Percentiles rank a stretch among this genome's conserved stretches.
These are phyloP conservation scores for Bursaphelenchus okinawaensis DNA, from an alignment of 2,888 invertebrate genomes.

Conservation along the genomic window DNA sequence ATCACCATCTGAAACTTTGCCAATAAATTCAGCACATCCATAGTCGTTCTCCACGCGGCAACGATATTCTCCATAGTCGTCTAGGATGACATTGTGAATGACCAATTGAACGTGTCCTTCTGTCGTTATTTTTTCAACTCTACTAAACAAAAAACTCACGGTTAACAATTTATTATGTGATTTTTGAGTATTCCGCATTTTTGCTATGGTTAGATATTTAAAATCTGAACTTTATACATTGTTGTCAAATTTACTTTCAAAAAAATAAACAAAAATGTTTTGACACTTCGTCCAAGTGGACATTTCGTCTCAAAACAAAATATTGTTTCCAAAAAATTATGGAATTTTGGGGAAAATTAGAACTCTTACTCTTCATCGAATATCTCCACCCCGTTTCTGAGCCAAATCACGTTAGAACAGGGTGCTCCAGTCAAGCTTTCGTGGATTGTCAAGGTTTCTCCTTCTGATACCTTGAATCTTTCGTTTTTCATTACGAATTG, in stretches of 20 bases:
- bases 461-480: slow-evolving; percentile 19
- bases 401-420: slow-evolving; percentile 22
- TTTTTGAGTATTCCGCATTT: not conserved
- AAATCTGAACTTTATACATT: not conserved
- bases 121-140: slow-evolving; percentile 25
- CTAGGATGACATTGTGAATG: slow-evolving; percentile 15
- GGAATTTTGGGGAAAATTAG: not conserved
- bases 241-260: not conserved
- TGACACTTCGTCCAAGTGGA: not conserved
- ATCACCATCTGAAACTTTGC: slow-evolving; percentile 5
- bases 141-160: slow-evolving; percentile 7
- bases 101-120: slow-evolving; percentile 32
- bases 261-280: too few relatives aligned
- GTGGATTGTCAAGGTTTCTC: slow-evolving; percentile 32
- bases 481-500: slow-evolving; percentile 26
- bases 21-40: slow-evolving; percentile 28
- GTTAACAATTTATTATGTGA: not conserved
- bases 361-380: slow-evolving; percentile 18
- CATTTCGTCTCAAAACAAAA: not conserved
- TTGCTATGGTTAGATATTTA: not conserved
- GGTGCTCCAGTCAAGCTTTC: slow-evolving; percentile 23
- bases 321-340: not conserved
- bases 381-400: slow-evolving; percentile 17
- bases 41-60: slow-evolving; percentile 29
- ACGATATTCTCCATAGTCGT: slow-evolving; percentile 20